Conservation (phyloP, 2,888 invertebrate species). For the Eupithecia abbreviata region DNA sequence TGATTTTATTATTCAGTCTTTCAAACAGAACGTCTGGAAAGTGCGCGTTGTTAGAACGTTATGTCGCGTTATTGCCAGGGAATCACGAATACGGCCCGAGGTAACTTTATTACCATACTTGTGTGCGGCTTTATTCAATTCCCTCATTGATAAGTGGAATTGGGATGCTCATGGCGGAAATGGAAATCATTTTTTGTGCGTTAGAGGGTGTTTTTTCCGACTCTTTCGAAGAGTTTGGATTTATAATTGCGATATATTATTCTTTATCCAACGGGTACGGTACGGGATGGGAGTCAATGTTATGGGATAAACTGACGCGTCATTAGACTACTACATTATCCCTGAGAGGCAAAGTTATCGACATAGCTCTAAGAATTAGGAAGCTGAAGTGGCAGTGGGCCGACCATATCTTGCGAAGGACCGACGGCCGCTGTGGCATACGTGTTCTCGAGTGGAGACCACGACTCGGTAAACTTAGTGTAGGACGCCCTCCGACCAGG, state of each 20-base stretch:
- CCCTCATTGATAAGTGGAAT: conserved; percentile 24
- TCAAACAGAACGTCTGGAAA: neutral
- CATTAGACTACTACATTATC: too few relatives aligned
- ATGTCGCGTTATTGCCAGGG: neutral
- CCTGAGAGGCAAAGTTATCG: too few relatives aligned
- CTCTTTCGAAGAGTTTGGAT: neutral
- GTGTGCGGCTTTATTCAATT: conserved; percentile 34
- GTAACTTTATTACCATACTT: conserved; percentile 36
- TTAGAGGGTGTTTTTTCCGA: conserved; percentile 9
- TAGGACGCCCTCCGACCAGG: too few relatives aligned
- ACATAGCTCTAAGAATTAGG: too few relatives aligned
- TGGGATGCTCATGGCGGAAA: conserved; percentile 18
- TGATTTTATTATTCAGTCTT: neutral
- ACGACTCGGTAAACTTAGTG: too few relatives aligned
- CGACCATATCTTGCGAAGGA: too few relatives aligned
- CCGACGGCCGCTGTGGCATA: too few relatives aligned
- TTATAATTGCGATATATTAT: neutral
- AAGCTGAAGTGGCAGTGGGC: too few relatives aligned
- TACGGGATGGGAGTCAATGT: too few relatives aligned
- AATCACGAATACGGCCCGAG: conserved; percentile 9
- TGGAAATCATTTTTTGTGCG: conserved; percentile 8
- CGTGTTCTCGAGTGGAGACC: too few relatives aligned
- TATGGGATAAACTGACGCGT: too few relatives aligned
- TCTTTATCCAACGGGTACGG: neutral
- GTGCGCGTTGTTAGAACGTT: neutral